These are phyloP conservation scores for Steinernema khuongi DNA, from an alignment of 1,140 invertebrate species.

Conservation along the genomic window DNA sequence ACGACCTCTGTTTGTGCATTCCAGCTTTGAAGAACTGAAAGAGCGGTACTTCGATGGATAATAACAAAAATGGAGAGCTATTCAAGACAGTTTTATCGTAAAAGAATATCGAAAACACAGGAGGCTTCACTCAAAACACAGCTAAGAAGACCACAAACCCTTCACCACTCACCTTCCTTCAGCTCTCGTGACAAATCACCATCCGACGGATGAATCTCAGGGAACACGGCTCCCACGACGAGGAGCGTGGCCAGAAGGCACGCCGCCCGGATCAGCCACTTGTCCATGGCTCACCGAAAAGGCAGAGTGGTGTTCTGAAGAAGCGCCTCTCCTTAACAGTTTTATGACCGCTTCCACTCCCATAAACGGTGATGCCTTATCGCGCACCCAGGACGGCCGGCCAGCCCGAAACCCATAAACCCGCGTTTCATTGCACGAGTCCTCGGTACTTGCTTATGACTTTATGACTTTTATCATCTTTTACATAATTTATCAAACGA, in stretches of 20 bases:
- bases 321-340: not conserved
- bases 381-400: not conserved
- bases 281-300: not conserved
- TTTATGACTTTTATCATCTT: slow-evolving; percentile 15
- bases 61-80: too few species aligned
- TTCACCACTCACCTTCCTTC: not conserved
- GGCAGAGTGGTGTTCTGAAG: not conserved
- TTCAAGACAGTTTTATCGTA: too few species aligned
- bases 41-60: too few species aligned
- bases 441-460: not conserved
- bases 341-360: not conserved
- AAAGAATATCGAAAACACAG: too few species aligned
- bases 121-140: not conserved
- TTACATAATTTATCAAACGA: slow-evolving; percentile 7
- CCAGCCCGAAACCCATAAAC: not conserved
- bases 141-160: not conserved
- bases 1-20: not conserved
- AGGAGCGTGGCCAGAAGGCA: not conserved
- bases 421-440: too few species aligned
- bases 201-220: not conserved
- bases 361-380: not conserved
- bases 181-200: not conserved
- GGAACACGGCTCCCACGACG: not conserved
- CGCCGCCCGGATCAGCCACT: not conserved
- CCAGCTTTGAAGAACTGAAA: not conserved